phyloP scores from a whole-genome alignment of 2,888 invertebrate species.

The Smittia sp. region DNA sequence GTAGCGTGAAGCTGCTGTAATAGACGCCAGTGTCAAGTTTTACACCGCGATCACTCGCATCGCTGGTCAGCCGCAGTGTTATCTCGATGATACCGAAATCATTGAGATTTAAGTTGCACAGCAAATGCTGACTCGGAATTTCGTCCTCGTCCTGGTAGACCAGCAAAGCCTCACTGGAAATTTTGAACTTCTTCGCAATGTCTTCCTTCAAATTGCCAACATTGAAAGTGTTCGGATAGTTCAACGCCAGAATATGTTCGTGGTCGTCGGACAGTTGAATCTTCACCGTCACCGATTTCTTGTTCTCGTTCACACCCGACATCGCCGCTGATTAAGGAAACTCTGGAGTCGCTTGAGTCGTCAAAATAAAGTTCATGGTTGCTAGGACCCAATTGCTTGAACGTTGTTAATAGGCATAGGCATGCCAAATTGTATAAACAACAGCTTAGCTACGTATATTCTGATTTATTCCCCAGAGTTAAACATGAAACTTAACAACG shows the following conservation, averaged over 20 bases:
- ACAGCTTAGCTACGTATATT: too few relatives aligned
- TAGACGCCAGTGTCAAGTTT: slow-evolving; percentile 50
- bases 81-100: slow-evolving; percentile 52
- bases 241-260: slow-evolving; percentile 50
- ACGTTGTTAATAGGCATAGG: too few relatives aligned
- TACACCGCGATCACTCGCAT: slow-evolving; percentile 42
- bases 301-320: background rate
- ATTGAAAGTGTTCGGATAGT: slow-evolving; percentile 54
- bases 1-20: slow-evolving; percentile 52
- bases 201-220: slow-evolving; percentile 62
- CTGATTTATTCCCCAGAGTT: too few relatives aligned
- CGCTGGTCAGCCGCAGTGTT: slow-evolving; percentile 44
- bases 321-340: background rate
- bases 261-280: slow-evolving; percentile 48
- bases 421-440: too few relatives aligned
- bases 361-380: background rate
- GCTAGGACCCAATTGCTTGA: background rate
- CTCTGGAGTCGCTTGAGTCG: background rate
- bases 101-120: slow-evolving; percentile 48
- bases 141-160: slow-evolving; percentile 55
- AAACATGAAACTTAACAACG: too few relatives aligned
- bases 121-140: slow-evolving; percentile 46
- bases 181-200: slow-evolving; percentile 59
- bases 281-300: slow-evolving; percentile 49
- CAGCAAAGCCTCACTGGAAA: slow-evolving; percentile 56